These are phyloP conservation scores for Caenorhabditis imperialis DNA, from an alignment of 2,888 invertebrate genomes.

Conservation along the genomic window DNA sequence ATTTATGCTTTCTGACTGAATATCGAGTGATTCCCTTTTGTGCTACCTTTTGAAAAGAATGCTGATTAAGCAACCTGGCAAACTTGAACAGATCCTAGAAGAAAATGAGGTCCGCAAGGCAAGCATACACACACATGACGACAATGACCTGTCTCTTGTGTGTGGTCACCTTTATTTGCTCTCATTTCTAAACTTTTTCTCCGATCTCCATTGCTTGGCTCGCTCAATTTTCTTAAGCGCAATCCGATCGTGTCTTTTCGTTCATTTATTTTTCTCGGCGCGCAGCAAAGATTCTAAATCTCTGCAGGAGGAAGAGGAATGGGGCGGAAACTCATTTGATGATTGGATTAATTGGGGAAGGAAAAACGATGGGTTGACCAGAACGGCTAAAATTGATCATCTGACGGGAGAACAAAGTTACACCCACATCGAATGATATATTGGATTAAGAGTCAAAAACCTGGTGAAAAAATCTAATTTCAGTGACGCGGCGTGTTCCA, in stretches of 20 bases:
- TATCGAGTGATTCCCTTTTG: background rate
- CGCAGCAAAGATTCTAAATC: slow-evolving; percentile 1
- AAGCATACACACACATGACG: slow-evolving; percentile 35
- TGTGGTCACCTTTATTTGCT: slow-evolving; percentile 50
- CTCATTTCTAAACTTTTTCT: slow-evolving; percentile 51
- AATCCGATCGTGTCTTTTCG: slow-evolving; percentile 40
- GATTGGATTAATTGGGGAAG: slow-evolving; percentile 52
- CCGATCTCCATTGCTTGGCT: slow-evolving; percentile 9
- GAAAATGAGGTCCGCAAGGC: slow-evolving; percentile 16
- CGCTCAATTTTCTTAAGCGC: slow-evolving; percentile 42
- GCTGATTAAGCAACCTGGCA: slow-evolving; percentile 51
- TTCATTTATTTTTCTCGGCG: slow-evolving; percentile 6
- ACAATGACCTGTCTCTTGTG: slow-evolving; percentile 47
- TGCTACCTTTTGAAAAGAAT: slow-evolving; percentile 22
- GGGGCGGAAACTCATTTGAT: slow-evolving; percentile 35
- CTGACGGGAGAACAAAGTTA: background rate
- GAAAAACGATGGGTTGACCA: slow-evolving; percentile 37
- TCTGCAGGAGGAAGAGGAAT: slow-evolving; percentile 23
- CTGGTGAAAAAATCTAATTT: slow-evolving; percentile 26
- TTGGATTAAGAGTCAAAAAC: background rate
- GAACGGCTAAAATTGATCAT: no score
- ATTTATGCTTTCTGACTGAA: slow-evolving; percentile 12
- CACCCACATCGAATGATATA: background rate
- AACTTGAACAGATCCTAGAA: slow-evolving; percentile 30
- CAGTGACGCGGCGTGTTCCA: slow-evolving; percentile 70